Evolutionary conservation across 2,797 vertebrate species (phyloP).

Genomic region (Staurois parvus): DNA sequence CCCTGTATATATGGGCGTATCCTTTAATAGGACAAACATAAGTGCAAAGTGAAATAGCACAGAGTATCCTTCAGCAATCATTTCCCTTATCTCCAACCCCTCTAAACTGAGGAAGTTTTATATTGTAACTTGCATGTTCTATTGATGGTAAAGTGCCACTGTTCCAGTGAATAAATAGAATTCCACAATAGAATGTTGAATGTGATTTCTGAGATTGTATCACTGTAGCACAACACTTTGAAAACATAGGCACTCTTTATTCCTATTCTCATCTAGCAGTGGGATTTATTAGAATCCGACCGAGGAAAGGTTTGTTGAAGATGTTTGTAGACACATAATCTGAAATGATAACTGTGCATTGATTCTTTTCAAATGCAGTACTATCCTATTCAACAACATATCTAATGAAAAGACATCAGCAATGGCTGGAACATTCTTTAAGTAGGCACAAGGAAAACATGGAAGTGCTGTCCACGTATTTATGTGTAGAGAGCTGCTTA

Average conservation of each 20-base stretch:
- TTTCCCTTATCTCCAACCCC: no score
- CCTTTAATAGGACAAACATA: no score
- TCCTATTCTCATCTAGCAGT: constrained; percentile 22
- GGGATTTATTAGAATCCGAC: constrained; percentile 18
- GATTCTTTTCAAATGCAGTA: not conserved
- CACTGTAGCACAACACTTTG: not conserved
- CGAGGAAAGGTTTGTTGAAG: constrained; percentile 11
- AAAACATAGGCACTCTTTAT: not conserved
- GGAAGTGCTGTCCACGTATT: not conserved
- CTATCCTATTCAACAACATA: not conserved
- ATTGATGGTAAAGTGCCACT: not conserved
- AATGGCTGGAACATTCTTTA: not conserved
- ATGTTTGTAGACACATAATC: not conserved
- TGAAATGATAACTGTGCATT: constrained; percentile 1
- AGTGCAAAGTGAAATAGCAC: no score
- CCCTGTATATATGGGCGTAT: no score
- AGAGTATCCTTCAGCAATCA: no score
- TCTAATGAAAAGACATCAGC: not conserved
- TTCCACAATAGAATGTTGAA: not conserved
- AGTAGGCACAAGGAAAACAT: not conserved
- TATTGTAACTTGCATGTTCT: not conserved
- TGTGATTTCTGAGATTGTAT: not conserved
- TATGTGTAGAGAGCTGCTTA: not conserved
- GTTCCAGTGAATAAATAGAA: not conserved
- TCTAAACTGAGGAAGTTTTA: no score